These are phyloP conservation scores for Excalfactoria chinensis DNA, from an alignment of 2,113 vertebrate species.

Conservation along the genomic window DNA sequence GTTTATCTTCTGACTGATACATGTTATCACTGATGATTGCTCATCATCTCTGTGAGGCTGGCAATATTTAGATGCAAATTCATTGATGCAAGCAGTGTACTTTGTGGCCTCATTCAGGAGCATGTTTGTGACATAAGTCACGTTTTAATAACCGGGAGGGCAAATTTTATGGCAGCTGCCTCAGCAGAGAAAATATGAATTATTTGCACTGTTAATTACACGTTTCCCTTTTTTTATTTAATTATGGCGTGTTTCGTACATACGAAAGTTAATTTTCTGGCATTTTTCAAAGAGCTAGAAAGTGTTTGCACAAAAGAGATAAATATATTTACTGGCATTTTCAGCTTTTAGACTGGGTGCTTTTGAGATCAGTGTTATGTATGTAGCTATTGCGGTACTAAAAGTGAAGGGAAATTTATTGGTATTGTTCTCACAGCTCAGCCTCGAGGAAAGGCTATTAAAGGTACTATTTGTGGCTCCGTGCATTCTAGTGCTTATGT, in stretches of 20 bases:
- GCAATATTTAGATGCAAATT: constrained; percentile 56
- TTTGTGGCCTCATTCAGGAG: constrained; percentile 62
- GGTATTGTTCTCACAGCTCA: background rate
- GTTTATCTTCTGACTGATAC: background rate
- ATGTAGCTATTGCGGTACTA: background rate
- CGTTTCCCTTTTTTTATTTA: constrained; percentile 1
- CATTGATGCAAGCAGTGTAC: constrained; percentile 34
- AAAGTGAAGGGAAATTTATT: background rate
- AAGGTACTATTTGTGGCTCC: background rate
- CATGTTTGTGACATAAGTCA: constrained; percentile 26
- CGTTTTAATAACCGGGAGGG: constrained; percentile 57
- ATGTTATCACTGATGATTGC: constrained; percentile 5
- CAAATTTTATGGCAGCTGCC: constrained; percentile 29
- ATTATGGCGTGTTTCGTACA: background rate
- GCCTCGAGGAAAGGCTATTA: background rate
- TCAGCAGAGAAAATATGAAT: constrained; percentile 32
- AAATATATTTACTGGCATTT: background rate
- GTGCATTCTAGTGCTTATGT: background rate
- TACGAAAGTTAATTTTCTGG: background rate
- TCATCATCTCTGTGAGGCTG: background rate
- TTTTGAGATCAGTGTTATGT: background rate
- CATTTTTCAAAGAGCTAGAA: background rate
- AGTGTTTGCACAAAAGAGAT: background rate
- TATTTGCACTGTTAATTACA: constrained; percentile 31
- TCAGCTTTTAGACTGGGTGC: background rate